Conservation (phyloP, 2,888 invertebrate genomes). For the Luffia ferchaultella region DNA sequence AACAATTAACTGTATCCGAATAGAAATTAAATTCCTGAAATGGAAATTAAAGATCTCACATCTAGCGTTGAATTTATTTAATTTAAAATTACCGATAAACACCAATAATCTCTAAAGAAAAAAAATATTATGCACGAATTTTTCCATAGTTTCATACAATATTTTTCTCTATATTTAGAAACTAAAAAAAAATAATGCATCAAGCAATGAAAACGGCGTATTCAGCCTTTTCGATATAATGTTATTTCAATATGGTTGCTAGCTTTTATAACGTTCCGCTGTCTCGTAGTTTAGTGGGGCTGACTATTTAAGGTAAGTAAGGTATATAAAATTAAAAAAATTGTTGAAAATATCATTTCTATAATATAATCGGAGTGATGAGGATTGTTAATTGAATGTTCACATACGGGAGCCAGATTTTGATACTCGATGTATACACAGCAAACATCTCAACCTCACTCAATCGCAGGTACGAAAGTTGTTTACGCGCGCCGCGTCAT, state of each 20-base stretch:
- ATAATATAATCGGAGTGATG: not conserved
- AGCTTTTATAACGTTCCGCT: slow-evolving; percentile 51
- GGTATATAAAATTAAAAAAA: slow-evolving; percentile 19
- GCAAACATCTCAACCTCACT: too few species aligned
- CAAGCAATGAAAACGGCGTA: not conserved
- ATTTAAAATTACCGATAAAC: too few species aligned
- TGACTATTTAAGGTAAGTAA: slow-evolving; percentile 12
- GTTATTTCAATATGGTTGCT: slow-evolving; percentile 39
- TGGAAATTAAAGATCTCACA: too few species aligned
- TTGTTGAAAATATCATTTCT: not conserved
- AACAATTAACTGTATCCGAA: too few species aligned
- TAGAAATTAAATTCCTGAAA: too few species aligned
- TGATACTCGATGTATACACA: too few species aligned
- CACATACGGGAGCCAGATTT: too few species aligned
- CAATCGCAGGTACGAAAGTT: too few species aligned
- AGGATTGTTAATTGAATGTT: not conserved
- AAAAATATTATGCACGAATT: not conserved
- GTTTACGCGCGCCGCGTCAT: too few species aligned
- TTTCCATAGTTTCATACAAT: too few species aligned
- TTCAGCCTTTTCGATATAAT: slow-evolving; percentile 26
- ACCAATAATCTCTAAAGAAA: too few species aligned
- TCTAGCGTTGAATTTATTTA: too few species aligned
- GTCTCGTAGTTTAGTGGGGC: slow-evolving; percentile 30
- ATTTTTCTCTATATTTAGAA: not conserved
- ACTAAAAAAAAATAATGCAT: not conserved